Conservation (phyloP, 2,113 vertebrate species). For the Leucosticte australis region DNA sequence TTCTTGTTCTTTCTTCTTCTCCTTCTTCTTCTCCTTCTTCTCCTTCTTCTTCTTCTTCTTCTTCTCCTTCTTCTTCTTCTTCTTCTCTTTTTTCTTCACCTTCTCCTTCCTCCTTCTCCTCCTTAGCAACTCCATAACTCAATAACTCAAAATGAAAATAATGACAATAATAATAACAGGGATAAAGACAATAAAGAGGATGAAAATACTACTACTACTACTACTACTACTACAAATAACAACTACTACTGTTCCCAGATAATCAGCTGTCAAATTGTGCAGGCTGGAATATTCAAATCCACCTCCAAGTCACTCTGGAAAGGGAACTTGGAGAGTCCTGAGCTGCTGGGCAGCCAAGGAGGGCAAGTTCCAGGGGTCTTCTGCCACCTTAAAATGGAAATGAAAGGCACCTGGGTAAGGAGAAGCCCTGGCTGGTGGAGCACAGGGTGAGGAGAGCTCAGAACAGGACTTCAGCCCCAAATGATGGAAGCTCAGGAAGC, state of each 20-base stretch:
- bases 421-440: neutral
- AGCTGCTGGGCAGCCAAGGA: neutral
- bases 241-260: neutral
- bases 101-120: accelerated
- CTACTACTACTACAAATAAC: too few species aligned
- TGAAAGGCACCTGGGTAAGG: neutral
- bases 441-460: neutral
- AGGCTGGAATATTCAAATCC: neutral
- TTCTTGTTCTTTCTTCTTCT: neutral
- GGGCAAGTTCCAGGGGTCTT: neutral
- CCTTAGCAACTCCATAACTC: neutral
- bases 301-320: neutral
- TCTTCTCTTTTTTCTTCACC: neutral
- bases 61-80: neutral
- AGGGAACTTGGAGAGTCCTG: neutral
- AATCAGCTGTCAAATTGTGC: neutral
- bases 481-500: neutral
- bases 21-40: neutral
- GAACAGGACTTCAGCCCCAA: neutral
- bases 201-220: too few species aligned
- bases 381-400: neutral
- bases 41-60: neutral
- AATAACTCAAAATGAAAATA: neutral
- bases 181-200: too few species aligned
- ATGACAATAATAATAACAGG: neutral